A percentile compares a stretch with the other conserved stretches of the same genome.
These are phyloP conservation scores for Pseudochirops corinnae DNA, from an alignment of 2,797 vertebrate species.

Conservation along the genomic window DNA sequence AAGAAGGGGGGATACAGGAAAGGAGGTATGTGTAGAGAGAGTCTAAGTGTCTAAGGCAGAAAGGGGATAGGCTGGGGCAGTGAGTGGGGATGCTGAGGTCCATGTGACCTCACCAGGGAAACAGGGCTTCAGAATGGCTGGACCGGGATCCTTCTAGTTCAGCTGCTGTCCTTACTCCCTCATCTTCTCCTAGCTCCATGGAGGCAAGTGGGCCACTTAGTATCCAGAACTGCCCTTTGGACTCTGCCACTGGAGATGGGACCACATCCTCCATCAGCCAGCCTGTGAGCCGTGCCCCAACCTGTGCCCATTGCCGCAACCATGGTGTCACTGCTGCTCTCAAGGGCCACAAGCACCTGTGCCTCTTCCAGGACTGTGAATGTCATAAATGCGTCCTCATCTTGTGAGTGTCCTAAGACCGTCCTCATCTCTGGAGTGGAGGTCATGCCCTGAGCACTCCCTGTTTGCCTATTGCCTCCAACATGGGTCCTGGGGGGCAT, in stretches of 20 bases:
- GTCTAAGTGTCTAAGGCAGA: neutral
- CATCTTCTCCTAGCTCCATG: constrained; percentile 70
- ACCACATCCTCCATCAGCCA: constrained; percentile 22
- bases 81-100: neutral
- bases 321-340: constrained; percentile 77
- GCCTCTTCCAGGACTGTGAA: constrained; percentile 81
- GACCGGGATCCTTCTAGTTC: neutral
- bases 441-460: neutral
- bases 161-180: neutral
- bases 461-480: neutral
- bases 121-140: neutral
- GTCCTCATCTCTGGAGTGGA: too few species aligned
- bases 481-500: neutral
- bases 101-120: neutral
- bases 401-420: constrained; percentile 72
- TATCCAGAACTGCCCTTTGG: constrained; percentile 38
- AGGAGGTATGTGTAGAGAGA: neutral
- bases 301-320: constrained; percentile 83
- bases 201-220: constrained; percentile 47
- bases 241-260: constrained; percentile 29
- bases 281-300: constrained; percentile 74
- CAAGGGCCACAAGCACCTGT: constrained; percentile 83
- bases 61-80: neutral
- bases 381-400: constrained; percentile 83
- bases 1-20: neutral